Percentiles rank a stretch among this genome's conserved stretches.
Evolutionary conservation across 1,140 invertebrate genomes (phyloP).

Genomic region (Spodoptera litura): DNA sequence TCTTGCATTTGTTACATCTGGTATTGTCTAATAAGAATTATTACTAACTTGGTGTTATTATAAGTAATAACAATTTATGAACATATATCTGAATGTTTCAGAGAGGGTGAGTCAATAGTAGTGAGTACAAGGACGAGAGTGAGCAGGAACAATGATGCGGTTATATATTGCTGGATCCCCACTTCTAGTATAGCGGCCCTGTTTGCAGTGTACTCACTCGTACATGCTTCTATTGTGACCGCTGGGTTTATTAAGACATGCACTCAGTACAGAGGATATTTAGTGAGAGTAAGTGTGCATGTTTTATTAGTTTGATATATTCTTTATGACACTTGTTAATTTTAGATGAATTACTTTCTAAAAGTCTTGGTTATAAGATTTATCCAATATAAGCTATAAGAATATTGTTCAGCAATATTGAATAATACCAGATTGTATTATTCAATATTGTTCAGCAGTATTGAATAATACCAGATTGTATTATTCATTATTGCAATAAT

Average conservation of each 20-base stretch:
- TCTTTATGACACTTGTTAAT: no score
- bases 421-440: no score
- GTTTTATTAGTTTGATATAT: no score
- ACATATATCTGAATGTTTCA: conserved; percentile 58
- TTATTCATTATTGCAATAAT: neutral
- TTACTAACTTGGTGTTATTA: no score
- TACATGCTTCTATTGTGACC: conserved; percentile 88
- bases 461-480: neutral
- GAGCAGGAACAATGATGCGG: conserved; percentile 79
- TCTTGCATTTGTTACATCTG: no score
- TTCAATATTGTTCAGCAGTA: no score
- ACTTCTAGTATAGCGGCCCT: conserved; percentile 86
- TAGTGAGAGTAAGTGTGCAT: conserved; percentile 83
- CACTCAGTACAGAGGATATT: conserved; percentile 87
- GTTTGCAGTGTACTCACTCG: conserved; percentile 87
- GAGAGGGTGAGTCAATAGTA: conserved; percentile 87
- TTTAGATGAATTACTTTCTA: no score
- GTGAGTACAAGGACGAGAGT: conserved; percentile 85
- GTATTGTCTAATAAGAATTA: no score
- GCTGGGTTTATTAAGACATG: conserved; percentile 90
- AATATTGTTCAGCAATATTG: neutral
- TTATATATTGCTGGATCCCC: conserved; percentile 88
- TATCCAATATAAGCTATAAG: no score
- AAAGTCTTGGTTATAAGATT: no score
- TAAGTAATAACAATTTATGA: neutral